Evolutionary conservation across 2,113 vertebrate genomes (phyloP).

Genomic region (Acanthisitta chloris): DNA sequence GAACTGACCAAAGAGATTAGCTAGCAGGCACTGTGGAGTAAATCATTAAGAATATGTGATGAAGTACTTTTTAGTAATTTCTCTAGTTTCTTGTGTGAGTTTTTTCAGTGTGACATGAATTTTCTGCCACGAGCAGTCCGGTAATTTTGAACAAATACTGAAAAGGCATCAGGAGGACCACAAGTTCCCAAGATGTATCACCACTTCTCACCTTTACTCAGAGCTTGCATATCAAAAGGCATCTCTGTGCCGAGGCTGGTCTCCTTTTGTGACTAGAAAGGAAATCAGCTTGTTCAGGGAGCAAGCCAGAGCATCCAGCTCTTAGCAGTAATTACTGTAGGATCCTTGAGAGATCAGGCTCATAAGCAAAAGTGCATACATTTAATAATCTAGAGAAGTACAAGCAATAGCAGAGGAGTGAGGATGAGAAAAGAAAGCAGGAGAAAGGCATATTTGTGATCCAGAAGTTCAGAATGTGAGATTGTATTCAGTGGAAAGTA

Average conservation of each 20-base stretch:
- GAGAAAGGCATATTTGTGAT: background rate
- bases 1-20: background rate
- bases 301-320: background rate
- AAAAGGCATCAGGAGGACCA: background rate
- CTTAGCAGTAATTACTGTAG: background rate
- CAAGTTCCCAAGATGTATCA: background rate
- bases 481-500: background rate
- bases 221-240: background rate
- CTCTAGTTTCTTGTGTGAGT: background rate
- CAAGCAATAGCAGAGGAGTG: background rate
- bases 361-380: background rate
- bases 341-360: background rate
- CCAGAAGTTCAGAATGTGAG: background rate
- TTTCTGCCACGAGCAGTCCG: background rate
- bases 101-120: background rate
- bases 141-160: background rate
- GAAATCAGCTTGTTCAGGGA: background rate
- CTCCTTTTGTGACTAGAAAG: background rate
- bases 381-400: background rate
- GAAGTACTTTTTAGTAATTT: background rate
- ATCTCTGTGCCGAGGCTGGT: background rate
- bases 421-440: background rate
- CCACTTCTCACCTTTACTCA: background rate
- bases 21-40: background rate
- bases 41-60: background rate